Conservation (phyloP, 2,113 vertebrate genomes). For the Caranx melampygus region DNA sequence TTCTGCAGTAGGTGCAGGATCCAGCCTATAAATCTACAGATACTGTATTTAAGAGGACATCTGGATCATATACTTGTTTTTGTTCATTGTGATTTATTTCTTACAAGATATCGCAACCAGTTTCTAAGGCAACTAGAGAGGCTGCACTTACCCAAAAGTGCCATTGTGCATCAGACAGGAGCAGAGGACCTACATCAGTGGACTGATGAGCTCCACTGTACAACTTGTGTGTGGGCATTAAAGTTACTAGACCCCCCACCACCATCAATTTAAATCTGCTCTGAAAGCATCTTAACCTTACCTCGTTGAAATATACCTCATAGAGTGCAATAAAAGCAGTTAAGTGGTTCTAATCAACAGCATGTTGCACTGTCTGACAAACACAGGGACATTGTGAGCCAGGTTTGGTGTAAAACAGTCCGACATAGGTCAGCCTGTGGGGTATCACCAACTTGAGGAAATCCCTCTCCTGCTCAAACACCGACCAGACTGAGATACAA, state of each 20-base stretch:
- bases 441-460: conserved; percentile 12
- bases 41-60: not conserved
- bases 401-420: conserved; percentile 8
- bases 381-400: not conserved
- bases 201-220: not conserved
- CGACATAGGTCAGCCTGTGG: not conserved
- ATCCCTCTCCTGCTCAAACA: conserved; percentile 6
- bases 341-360: not conserved
- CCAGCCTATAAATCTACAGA: not conserved
- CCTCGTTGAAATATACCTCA: too few relatives aligned
- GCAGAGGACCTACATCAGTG: not conserved
- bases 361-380: not conserved
- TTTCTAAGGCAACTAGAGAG: not conserved
- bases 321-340: not conserved
- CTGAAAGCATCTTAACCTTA: not conserved
- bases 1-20: not conserved
- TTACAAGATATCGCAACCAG: not conserved
- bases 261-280: not conserved
- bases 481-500: conserved; percentile 31
- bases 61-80: not conserved
- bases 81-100: not conserved
- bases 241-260: not conserved
- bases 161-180: not conserved
- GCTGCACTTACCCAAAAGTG: not conserved
- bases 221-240: too few relatives aligned